Conservation (phyloP, 2,888 invertebrate genomes). For the Lasius platythorax region DNA sequence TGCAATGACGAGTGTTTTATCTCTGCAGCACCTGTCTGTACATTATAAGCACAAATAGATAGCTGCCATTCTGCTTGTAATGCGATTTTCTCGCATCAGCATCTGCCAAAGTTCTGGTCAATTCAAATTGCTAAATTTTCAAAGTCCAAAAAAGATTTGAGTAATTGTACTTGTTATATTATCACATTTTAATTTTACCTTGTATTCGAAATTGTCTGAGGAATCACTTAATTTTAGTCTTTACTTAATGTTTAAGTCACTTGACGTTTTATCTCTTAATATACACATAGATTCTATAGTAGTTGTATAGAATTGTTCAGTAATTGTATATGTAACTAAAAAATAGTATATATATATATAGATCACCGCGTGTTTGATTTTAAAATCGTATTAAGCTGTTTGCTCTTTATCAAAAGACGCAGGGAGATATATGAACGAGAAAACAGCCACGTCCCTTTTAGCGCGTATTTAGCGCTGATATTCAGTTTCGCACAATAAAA, state of each 20-base stretch:
- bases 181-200: conserved; percentile 37
- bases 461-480: conserved; percentile 82
- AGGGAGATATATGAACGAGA: conserved; percentile 48
- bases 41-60: conserved; percentile 40
- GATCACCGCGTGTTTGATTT: conserved; percentile 13
- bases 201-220: background rate
- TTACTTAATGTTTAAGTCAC: background rate
- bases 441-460: conserved; percentile 72
- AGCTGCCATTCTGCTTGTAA: background rate
- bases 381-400: background rate
- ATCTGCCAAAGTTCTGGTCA: conserved; percentile 32
- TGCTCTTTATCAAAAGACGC: conserved; percentile 66
- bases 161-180: conserved; percentile 60
- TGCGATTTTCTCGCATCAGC: background rate
- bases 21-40: conserved; percentile 73
- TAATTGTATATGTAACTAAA: conserved; percentile 10
- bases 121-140: conserved; percentile 10
- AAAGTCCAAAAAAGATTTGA: conserved; percentile 45
- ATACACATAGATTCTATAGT: background rate
- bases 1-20: conserved; percentile 66
- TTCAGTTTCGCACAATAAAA: conserved; percentile 84
- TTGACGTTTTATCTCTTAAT: background rate
- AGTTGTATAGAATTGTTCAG: background rate
- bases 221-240: conserved; percentile 31
- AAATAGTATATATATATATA: background rate